Evolutionary conservation across 2,888 invertebrate species (phyloP).

Genomic region (Trichogramma dendrolimi): DNA sequence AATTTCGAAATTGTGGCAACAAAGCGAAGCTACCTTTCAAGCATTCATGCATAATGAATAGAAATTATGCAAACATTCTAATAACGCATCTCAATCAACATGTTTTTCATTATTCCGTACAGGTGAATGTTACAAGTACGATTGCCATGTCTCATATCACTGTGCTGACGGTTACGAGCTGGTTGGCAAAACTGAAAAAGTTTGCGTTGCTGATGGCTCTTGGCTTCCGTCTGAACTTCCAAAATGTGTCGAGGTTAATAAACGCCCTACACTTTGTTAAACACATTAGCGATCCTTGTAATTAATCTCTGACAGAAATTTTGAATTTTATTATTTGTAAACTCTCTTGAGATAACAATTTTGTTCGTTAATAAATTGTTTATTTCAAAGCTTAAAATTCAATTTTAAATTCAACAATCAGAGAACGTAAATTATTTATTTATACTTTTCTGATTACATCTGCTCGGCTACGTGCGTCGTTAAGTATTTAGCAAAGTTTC

Average conservation of each 20-base stretch:
- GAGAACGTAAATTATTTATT: too few species aligned
- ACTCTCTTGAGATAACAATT: too few species aligned
- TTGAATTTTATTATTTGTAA: not conserved
- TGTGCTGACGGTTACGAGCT: constrained; percentile 93
- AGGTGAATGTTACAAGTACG: constrained; percentile 87
- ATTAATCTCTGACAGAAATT: not conserved
- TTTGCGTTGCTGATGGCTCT: constrained; percentile 86
- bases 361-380: too few species aligned
- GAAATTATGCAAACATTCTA: not conserved
- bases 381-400: too few species aligned
- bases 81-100: too few species aligned
- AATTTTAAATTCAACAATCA: too few species aligned
- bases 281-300: not conserved
- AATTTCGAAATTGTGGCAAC: too few species aligned
- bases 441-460: too few species aligned
- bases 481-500: too few species aligned
- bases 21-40: not conserved
- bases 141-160: constrained; percentile 84
- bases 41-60: not conserved
- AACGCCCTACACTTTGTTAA: constrained; percentile 4
- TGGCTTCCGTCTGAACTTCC: constrained; percentile 90
- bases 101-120: constrained; percentile 7
- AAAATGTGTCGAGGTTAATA: constrained; percentile 69
- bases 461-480: too few species aligned
- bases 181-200: constrained; percentile 79